Evolutionary conservation across 2,113 vertebrate species (phyloP), one percentile per base, ranked within the genome.

Genomic region (Silurus asotus): DNA sequence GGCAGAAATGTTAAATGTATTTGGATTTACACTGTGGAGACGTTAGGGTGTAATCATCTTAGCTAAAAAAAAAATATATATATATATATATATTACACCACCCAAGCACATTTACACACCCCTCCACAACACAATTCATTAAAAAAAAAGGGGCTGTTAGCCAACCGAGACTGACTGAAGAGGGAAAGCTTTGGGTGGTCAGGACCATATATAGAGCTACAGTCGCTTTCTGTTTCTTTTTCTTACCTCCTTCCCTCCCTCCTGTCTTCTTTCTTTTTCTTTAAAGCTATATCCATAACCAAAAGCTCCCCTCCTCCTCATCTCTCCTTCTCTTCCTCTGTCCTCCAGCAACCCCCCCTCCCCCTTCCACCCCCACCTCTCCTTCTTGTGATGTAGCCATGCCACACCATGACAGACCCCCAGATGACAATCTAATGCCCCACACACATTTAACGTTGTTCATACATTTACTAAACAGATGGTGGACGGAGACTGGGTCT

Each of bases 81-180:
- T n/a, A n/a, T n/a, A n/a, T n/a, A n/a, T n/a, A n/a, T n/a, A n/a
- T n/a, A n/a, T n/a, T n/a, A n/a, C n/a, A n/a, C 69, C 25, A 64
- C 37, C 59, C 80, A 28, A 37, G 2, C 67, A 64, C 74, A 72
- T 85, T 49, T 64, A 53, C 25, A 70, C 75, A 59, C 67, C 78
- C 45, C 81, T 82, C 82, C 80, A 72, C 80, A 56, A 79, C 84
- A 65, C 84, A 88, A 77, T 88, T 82, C 84, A 88, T 89, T 88
- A 87, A 82, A 88, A 82, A 88, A 82, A 65, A 67, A 87, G 85
- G 85, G 87, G 61, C 76, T 82, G 87, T 87, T 86, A 81, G 81
- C 84, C 80, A 83, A 83, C 86, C 83, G 51, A 76, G 85, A 87
- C 81, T 74, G 62, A 23, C 20, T 17, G 62, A 48, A 25, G 56